A percentile compares a stretch with the other conserved stretches of the same genome.
These are phyloP conservation scores for Melozone crissalis DNA, from an alignment of 2,113 vertebrate species.

Conservation along the genomic window DNA sequence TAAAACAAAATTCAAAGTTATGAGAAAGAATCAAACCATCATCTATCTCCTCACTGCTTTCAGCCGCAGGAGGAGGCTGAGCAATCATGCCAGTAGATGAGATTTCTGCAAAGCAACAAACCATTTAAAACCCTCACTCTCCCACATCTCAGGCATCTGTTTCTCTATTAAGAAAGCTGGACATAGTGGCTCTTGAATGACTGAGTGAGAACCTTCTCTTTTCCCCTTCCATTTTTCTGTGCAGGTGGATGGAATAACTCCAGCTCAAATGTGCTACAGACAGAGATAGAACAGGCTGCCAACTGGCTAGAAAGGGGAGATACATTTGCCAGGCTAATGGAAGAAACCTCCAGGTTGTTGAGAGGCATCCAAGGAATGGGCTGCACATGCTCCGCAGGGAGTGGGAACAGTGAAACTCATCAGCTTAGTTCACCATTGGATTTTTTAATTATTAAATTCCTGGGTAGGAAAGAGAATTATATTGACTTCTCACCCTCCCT, in stretches of 20 bases:
- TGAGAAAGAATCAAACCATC: background rate
- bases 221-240: background rate
- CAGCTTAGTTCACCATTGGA: background rate
- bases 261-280: background rate
- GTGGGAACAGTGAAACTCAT: background rate
- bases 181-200: background rate
- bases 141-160: background rate
- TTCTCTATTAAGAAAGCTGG: background rate
- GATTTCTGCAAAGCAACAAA: background rate
- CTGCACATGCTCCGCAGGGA: background rate
- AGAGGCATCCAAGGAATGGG: background rate
- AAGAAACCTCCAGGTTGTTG: background rate
- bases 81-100: background rate
- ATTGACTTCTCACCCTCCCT: background rate
- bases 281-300: background rate
- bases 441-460: background rate
- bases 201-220: background rate
- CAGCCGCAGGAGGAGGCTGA: background rate
- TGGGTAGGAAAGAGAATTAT: background rate
- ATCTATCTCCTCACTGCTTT: background rate
- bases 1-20: background rate
- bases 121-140: background rate
- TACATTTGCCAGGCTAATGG: background rate
- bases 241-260: background rate
- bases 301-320: background rate